phyloP scores from a whole-genome alignment of 2,113 vertebrate species.

The Takifugu bimaculatus region DNA sequence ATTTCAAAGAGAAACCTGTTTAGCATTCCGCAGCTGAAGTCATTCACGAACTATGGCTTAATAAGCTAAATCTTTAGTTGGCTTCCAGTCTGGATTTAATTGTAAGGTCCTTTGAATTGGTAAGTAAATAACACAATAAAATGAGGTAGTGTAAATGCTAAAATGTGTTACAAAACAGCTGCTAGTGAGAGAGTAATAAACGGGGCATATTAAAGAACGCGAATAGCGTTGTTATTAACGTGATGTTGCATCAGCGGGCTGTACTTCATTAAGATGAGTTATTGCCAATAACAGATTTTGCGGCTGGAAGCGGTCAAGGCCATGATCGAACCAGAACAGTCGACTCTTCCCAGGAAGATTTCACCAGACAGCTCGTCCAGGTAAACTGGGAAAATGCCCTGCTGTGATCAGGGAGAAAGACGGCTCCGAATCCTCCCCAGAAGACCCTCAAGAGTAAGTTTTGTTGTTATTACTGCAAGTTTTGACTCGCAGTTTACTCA shows the following conservation, averaged over 20 bases:
- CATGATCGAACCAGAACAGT: constrained; percentile 32
- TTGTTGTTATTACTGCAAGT: neutral
- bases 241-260: neutral
- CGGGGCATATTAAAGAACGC: neutral
- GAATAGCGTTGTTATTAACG: neutral
- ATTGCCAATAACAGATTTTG: neutral
- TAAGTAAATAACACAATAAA: neutral
- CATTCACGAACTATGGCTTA: neutral
- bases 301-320: constrained; percentile 29
- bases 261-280: neutral
- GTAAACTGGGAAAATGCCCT: constrained; percentile 78
- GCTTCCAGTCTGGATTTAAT: constrained; percentile 2
- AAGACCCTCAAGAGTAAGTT: constrained; percentile 77
- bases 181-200: too few relatives aligned
- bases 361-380: constrained; percentile 22
- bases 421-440: constrained; percentile 77
- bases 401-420: constrained; percentile 79
- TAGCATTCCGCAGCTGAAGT: constrained; percentile 2
- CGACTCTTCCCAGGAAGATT: constrained; percentile 39
- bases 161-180: neutral
- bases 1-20: neutral
- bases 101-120: neutral
- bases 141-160: neutral
- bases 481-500: too few relatives aligned
- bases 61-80: constrained; percentile 12